Conservation (phyloP, 2,888 invertebrate genomes). For the Philhelius pedissequus region DNA sequence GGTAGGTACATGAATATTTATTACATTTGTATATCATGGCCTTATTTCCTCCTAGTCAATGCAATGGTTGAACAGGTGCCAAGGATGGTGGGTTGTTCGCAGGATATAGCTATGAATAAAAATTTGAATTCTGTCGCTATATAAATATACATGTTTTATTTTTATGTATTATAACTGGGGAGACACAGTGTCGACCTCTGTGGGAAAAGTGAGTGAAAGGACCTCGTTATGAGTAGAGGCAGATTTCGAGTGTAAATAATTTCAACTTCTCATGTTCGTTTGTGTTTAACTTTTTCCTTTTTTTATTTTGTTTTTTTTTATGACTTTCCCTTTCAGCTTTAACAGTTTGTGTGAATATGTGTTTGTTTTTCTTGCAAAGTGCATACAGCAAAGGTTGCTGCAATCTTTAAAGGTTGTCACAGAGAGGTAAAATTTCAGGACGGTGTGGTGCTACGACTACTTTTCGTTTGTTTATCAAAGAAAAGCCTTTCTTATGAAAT, state of each 20-base stretch:
- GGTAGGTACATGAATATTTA: conserved; percentile 12
- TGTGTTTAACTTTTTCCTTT: neutral
- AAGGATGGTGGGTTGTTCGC: neutral
- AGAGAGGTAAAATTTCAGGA: neutral
- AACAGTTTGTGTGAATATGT: neutral
- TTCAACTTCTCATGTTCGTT: conserved; percentile 17
- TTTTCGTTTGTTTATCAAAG: neutral
- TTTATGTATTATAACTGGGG: neutral
- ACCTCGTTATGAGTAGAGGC: conserved; percentile 48
- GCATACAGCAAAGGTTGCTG: neutral
- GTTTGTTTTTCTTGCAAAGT: neutral
- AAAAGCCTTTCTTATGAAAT: neutral
- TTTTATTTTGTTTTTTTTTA: neutral
- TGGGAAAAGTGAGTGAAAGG: conserved; percentile 36
- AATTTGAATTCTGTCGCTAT: neutral
- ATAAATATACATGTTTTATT: no score
- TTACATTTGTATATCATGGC: conserved; percentile 22
- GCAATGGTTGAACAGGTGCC: conserved; percentile 23
- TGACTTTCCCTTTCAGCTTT: conserved; percentile 22
- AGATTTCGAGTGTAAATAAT: conserved; percentile 59
- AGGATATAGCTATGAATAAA: neutral
- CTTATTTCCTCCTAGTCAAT: conserved; percentile 29
- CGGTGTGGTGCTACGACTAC: neutral
- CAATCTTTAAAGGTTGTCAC: conserved; percentile 19
- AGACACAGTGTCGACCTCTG: conserved; percentile 21